Percentiles rank a stretch among this genome's conserved stretches.
phyloP scores from a whole-genome alignment of 2,797 vertebrate genomes.

The Eulemur coronatus region DNA sequence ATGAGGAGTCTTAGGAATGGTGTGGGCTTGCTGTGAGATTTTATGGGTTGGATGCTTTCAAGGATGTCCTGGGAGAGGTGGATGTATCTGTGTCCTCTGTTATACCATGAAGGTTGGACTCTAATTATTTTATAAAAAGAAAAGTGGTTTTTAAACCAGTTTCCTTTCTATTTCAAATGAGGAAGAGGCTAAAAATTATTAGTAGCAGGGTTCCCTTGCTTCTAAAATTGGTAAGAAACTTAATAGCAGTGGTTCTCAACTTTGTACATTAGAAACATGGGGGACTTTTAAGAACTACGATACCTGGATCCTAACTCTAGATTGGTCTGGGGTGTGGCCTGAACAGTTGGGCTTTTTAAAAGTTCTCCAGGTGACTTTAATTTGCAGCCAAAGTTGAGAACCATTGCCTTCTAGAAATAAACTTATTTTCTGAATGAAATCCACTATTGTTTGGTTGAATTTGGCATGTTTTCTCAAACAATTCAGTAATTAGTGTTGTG shows the following conservation, averaged over 20 bases:
- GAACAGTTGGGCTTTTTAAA: not conserved
- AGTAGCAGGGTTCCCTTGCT: not conserved
- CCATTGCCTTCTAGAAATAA: not conserved
- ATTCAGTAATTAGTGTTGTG: not conserved
- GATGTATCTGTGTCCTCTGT: not conserved
- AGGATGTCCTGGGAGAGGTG: not conserved
- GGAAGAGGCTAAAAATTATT: not conserved
- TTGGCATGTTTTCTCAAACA: conserved; percentile 25
- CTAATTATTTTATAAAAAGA: not conserved
- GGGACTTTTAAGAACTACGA: not conserved
- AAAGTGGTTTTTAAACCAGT: not conserved
- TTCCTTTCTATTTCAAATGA: conserved; percentile 18
- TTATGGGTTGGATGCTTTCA: not conserved
- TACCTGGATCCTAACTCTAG: not conserved
- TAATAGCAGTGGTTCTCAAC: not conserved
- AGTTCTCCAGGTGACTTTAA: not conserved
- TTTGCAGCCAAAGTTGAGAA: not conserved
- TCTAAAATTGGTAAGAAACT: not conserved
- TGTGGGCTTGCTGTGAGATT: not conserved
- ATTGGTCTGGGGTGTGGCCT: not conserved
- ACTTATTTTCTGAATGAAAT: conserved; percentile 38
- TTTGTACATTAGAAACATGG: not conserved
- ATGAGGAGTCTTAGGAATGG: not conserved
- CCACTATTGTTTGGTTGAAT: not conserved
- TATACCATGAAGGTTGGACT: not conserved